A percentile compares a stretch with the other conserved stretches of the same genome.
phyloP scores from a whole-genome alignment of 2,113 vertebrate genomes.

The Verasper variegatus region DNA sequence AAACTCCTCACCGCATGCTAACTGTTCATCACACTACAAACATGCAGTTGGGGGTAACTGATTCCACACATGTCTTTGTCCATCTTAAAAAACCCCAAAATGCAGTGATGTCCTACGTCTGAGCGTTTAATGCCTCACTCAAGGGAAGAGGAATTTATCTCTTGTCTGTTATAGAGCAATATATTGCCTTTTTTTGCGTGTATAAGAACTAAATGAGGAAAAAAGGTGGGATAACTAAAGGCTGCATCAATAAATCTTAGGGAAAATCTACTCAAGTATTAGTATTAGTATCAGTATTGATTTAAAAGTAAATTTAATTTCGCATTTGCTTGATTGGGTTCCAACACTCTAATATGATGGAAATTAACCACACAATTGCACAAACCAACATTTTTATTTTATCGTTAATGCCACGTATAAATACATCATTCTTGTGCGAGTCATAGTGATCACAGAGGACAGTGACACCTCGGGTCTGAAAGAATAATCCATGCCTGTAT shows the following conservation, averaged over 20 bases:
- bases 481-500: slow-evolving; percentile 43
- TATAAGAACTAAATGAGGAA: neutral
- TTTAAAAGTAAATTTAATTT: slow-evolving; percentile 14
- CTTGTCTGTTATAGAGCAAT: slow-evolving; percentile 53
- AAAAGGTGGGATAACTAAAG: slow-evolving; percentile 6
- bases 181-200: slow-evolving; percentile 42
- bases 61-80: slow-evolving; percentile 85
- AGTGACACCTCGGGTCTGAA: slow-evolving; percentile 31
- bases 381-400: slow-evolving; percentile 5
- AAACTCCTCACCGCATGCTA: slow-evolving; percentile 69
- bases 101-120: slow-evolving; percentile 66
- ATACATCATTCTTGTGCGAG: neutral
- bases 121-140: slow-evolving; percentile 67
- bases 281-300: too few species aligned
- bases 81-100: slow-evolving; percentile 71
- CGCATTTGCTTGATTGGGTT: slow-evolving; percentile 3
- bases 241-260: neutral
- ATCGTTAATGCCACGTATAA: neutral
- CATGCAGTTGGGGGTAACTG: slow-evolving; percentile 72
- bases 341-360: neutral
- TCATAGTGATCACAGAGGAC: slow-evolving; percentile 26
- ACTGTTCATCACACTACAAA: slow-evolving; percentile 72
- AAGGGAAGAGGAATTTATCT: slow-evolving; percentile 65
- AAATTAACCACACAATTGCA: neutral
- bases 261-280: neutral